These are phyloP conservation scores for Ophraella communa DNA, from an alignment of 2,888 invertebrate species.

Conservation along the genomic window DNA sequence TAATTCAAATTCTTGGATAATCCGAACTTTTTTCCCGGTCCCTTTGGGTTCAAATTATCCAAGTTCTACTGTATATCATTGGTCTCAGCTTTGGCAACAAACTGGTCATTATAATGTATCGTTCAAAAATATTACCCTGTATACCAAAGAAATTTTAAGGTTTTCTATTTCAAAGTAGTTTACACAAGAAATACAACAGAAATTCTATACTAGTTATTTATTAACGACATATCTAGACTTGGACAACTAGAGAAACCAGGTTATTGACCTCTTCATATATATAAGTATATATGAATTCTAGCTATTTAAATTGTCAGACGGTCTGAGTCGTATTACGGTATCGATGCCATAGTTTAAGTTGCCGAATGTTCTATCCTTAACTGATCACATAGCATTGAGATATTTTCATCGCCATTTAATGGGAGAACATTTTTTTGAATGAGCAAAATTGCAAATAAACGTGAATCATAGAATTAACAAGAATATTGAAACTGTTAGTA, in stretches of 20 bases:
- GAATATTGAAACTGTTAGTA: no score
- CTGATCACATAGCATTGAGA: background rate
- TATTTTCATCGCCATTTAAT: no score
- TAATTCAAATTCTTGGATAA: no score
- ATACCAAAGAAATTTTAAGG: background rate
- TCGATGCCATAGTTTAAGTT: background rate
- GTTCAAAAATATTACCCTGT: slow-evolving; percentile 1
- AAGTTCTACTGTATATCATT: no score
- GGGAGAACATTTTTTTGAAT: background rate
- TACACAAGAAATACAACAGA: slow-evolving; percentile 31
- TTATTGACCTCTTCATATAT: slow-evolving; percentile 43
- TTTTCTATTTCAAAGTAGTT: slow-evolving; percentile 15
- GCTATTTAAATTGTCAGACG: slow-evolving; percentile 32
- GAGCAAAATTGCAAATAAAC: no score
- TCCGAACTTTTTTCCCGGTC: no score
- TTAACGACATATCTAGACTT: slow-evolving; percentile 49
- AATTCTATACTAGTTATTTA: slow-evolving; percentile 43
- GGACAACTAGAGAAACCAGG: slow-evolving; percentile 39
- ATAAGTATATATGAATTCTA: slow-evolving; percentile 47
- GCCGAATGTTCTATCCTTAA: background rate
- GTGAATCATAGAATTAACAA: no score
- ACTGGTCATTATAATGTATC: no score
- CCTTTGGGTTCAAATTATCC: no score
- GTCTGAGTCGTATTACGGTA: slow-evolving; percentile 21
- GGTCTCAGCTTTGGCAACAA: background rate